phyloP scores from a whole-genome alignment of 2,888 invertebrate genomes.

The Blera fallax region DNA sequence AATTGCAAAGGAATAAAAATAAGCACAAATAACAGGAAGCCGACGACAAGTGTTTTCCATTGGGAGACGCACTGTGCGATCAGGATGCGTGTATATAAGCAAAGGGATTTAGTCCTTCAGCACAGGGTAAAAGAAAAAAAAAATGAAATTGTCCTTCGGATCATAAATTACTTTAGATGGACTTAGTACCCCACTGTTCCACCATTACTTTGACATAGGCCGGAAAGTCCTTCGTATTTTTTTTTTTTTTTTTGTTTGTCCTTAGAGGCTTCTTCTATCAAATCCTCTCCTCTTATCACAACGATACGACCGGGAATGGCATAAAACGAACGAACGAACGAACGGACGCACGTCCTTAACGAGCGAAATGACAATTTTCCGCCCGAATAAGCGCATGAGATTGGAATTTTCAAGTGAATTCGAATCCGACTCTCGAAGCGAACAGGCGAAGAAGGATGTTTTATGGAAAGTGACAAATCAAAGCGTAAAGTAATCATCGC shows the following conservation, averaged over 20 bases:
- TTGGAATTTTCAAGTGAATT: conserved; percentile 53
- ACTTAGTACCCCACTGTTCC: conserved; percentile 47
- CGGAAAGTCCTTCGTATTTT: conserved; percentile 29
- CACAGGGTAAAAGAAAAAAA: background rate
- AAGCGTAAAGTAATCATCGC: conserved; percentile 66
- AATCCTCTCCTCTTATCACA: background rate
- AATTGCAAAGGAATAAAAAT: conserved; percentile 65
- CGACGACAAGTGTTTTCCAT: conserved; percentile 69
- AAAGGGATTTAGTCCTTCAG: conserved; percentile 38
- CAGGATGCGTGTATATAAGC: conserved; percentile 24
- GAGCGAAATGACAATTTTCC: conserved; percentile 62
- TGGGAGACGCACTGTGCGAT: background rate
- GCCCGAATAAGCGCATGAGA: conserved; percentile 33
- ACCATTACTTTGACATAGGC: conserved; percentile 37
- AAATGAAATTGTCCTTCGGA: conserved; percentile 35
- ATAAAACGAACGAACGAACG: background rate
- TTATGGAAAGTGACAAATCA: conserved; percentile 65
- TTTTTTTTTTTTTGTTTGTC: no score
- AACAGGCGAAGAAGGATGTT: background rate
- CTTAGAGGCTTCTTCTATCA: background rate
- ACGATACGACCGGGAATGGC: background rate
- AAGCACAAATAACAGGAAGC: conserved; percentile 57
- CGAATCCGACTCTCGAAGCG: background rate
- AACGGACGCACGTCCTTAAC: conserved; percentile 58
- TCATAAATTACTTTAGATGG: conserved; percentile 68